Evolutionary conservation across 1,140 invertebrate species (phyloP).

Genomic region (Heliconius melpomene): DNA sequence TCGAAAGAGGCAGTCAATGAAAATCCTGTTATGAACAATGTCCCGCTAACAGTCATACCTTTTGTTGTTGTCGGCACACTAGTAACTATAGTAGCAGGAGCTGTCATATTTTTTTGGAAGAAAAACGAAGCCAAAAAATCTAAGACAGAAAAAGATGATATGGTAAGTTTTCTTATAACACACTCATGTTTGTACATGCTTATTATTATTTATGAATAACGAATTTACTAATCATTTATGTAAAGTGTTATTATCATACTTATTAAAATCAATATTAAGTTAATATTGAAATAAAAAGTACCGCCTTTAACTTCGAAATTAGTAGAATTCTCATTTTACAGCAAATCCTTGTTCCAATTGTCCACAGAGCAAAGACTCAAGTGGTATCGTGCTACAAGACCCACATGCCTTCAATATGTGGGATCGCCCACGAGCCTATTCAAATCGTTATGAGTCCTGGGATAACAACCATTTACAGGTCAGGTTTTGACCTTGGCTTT

Average conservation of each 20-base stretch:
- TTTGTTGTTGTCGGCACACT: constrained; percentile 66
- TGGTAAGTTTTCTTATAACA: constrained; percentile 55
- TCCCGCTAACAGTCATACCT: constrained; percentile 66
- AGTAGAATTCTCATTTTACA: background rate
- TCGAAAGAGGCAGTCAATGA: constrained; percentile 46
- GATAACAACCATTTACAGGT: constrained; percentile 83
- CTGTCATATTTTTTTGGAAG: constrained; percentile 70
- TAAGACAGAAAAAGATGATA: constrained; percentile 71
- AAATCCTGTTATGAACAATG: constrained; percentile 44
- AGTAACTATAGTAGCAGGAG: constrained; percentile 67
- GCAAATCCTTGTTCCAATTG: constrained; percentile 42
- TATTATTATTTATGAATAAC: background rate
- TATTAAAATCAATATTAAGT: background rate
- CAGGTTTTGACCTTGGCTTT: constrained; percentile 51
- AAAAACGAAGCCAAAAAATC: constrained; percentile 58
- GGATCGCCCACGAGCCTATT: constrained; percentile 87
- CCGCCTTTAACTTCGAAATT: background rate
- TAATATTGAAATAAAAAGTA: background rate
- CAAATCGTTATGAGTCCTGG: constrained; percentile 91
- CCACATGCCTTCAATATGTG: constrained; percentile 80
- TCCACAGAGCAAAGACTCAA: constrained; percentile 75
- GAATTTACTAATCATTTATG: background rate
- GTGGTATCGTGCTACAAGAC: constrained; percentile 74
- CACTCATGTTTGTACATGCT: background rate
- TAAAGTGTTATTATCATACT: background rate